Base-by-base conservation (phyloP, 2,113 vertebrate genomes). In the Zapus hudsonius region DNA sequence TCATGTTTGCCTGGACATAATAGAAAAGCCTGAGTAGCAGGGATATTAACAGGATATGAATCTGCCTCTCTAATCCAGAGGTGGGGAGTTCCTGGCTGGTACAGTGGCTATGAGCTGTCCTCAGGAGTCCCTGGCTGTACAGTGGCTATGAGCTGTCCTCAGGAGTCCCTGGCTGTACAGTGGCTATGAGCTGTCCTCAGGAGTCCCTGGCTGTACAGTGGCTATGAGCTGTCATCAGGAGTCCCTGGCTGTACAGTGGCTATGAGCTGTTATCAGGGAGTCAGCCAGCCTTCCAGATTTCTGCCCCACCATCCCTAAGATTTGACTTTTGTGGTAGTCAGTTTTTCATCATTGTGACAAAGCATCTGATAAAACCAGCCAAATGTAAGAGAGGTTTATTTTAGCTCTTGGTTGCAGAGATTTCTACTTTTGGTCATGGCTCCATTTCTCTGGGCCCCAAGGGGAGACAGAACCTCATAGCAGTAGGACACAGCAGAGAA, bases 1-100 rank as follows among this genome's bases (percentile, higher is more conserved):
- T 66, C 52, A n/a, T 69, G 25, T 92, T 74, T 83, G 23, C n/a
- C n/a, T 94, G 8, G 4, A 52, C 63, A 61, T n/a, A 64, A 59
- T 17, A 40, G 36, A 81, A 86, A 91, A 4, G 1, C 8, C 29
- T 61, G 79, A 59, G 27, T 33, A 38, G 4, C 8, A 19, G 5
- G 52, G 31, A 36, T 61, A 92, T 90, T 47, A 88, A 75, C 55
- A 91, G 63, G 90, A 44, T 63, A 63, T 83, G 83, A 67, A 55
- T 79, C 22, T 55, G 19, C 66, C 64, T 93, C 44, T 76, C 83
- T 89, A 73, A 52, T 83, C 16, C 3, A 66, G 33, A 42, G 2
- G 12, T n/a, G 15, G 10, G 27, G 16, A 42, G 4, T 20, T 1
- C 40, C 55, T n/a, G 36, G 16, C 33, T 81, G 16, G 52, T 36